Evolutionary conservation across 2,797 vertebrate species (phyloP), one percentile per base, ranked within the genome.

Genomic region (Cirrhinus molitorella): DNA sequence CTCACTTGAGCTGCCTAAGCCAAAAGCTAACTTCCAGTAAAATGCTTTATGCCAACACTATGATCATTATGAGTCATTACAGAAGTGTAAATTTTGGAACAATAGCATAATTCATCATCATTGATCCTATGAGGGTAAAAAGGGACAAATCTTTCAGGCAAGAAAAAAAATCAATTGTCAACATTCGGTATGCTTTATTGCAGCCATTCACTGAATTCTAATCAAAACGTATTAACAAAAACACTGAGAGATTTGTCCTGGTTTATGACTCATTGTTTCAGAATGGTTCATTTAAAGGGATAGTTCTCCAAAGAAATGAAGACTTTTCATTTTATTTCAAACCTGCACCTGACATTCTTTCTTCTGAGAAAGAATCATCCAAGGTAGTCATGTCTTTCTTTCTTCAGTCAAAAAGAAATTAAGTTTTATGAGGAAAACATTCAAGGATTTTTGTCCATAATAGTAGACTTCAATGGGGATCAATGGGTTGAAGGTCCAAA

Each of bases 31-130:
- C 63, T 71, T 71, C 21, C 19, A 77, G 49, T 61, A 37, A 59
- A 37, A 49, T 71, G 43, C 65, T 71, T 70, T 71, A 34, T 83
- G 82, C 65, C 55, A 83, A 28, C 31, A 82, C 65, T 70, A 21
- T 47, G 51, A 80, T 78, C 43, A 67, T 66, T 78, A 81, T 25
- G 61, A 76, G 71, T 66, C 40, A 79, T 81, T 76, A 61, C 65
- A 51, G 67, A 55, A 53, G 43, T 40, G 74, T 78, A 72, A 1
- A 68, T 74, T 80, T 63, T 45, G 43, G 55, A 84, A 80, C 57
- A 80, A 55, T 13, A 21, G 34, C 17, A 59, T 51, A 63, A 80
- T 75, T 75, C n/a, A 83, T 71, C 49, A 76, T 68, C 49, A 83
- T 83, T 25, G 61, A 83, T 79, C 55, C 83, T 57, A 7, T 8